Percentiles rank a stretch among this genome's conserved stretches.
Conservation (phyloP, 2,113 vertebrate genomes). For the Climacteris rufus region DNA sequence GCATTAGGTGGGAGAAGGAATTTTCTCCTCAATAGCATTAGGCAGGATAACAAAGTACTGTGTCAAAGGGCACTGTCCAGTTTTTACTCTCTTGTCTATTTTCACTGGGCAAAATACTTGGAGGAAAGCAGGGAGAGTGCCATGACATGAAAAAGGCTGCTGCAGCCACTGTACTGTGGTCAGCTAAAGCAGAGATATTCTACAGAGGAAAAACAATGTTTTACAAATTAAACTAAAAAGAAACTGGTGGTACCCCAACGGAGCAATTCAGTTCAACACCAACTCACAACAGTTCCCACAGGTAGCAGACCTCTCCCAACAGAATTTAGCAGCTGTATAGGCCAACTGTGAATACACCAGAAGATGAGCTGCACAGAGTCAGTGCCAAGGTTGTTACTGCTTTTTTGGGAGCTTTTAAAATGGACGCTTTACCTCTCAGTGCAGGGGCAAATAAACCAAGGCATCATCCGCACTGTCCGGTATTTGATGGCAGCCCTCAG, state of each 20-base stretch:
- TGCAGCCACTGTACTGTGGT: background rate
- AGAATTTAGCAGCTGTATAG: background rate
- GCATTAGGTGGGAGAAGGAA: constrained; percentile 67
- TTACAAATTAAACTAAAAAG: background rate
- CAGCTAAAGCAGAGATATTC: background rate
- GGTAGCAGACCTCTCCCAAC: background rate
- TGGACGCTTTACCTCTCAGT: background rate
- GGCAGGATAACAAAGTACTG: constrained; percentile 13
- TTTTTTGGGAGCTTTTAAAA: background rate
- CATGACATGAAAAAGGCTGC: background rate
- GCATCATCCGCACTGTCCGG: background rate
- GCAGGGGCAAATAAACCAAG: background rate
- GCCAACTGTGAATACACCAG: background rate
- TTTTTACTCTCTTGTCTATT: constrained; percentile 39
- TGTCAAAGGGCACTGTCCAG: constrained; percentile 58
- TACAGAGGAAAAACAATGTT: background rate
- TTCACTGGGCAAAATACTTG: constrained; percentile 4
- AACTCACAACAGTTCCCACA: background rate
- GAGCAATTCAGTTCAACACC: background rate
- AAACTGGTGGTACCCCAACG: background rate
- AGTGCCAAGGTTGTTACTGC: background rate
- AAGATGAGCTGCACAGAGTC: background rate
- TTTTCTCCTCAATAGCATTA: constrained; percentile 58
- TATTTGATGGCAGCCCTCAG: background rate
- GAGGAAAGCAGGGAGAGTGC: background rate